Evolutionary conservation across 2,113 vertebrate species (phyloP), one percentile per base, ranked within the genome.

Genomic region (Nasalis larvatus): DNA sequence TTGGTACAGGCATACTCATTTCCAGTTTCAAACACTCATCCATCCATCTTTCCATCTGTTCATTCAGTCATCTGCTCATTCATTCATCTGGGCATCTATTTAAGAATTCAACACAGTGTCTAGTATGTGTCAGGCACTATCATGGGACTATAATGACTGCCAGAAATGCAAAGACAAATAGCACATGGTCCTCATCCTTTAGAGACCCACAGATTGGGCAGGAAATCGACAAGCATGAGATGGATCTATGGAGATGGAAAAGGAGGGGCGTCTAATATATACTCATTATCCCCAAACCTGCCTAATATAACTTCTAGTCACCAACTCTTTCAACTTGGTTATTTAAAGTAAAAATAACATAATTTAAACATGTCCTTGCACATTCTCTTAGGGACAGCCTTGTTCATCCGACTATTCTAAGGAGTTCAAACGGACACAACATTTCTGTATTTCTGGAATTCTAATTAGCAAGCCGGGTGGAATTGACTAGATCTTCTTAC

Each of bases 401-500:
- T 25, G 18, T 90, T 94, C 85, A 94, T 93, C 86, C 74, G 63
- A 87, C 56, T 86, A 1, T 97, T 96, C 47, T 73, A 58, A 45
- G 66, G 45, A 45, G 95, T 96, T 96, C 94, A 92, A 73, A 90
- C 23, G 76, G 86, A 93, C 86, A 45, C 8, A 21, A 14, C 1
- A 10, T 27, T 52, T 12, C 40, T 54, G 1, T 69, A 0, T 25
- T 47, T 35, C 86, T 78, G 89, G 74, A 91, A 94, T 97, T 82
- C 95, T 90, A 94, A 98, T 66, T 83, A 96, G 49, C 91, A 32
- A 96, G 86, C 85, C 6, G 78, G 1, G 9, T 32, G 42, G 40
- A 49, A 76, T 49, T 37, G 86, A 77, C 81, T 86, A 52, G 63
- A 25, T 66, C 91, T 83, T 92, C 83, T 76, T 21, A 40, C n/a